Conservation (phyloP, 1,140 invertebrate genomes). For the Drosophila tropicalis region DNA sequence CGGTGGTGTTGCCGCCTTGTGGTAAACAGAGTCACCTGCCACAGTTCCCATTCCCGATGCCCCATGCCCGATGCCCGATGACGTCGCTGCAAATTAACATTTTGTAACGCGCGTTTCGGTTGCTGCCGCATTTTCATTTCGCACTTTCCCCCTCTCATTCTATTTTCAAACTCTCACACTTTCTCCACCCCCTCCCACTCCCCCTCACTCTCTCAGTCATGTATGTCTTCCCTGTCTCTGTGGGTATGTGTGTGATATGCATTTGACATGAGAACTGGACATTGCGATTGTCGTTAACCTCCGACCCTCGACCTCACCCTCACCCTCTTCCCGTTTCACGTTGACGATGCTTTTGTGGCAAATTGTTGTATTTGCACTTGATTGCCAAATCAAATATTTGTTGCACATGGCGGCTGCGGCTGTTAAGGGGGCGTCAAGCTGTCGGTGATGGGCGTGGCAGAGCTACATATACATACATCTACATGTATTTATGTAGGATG, state of each 20-base stretch:
- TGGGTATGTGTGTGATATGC: constrained; percentile 50
- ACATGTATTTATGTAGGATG: neutral
- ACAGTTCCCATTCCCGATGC: constrained; percentile 19
- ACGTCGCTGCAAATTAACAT: constrained; percentile 73
- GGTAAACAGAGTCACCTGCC: constrained; percentile 48
- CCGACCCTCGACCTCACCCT: neutral
- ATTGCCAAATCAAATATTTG: constrained; percentile 78
- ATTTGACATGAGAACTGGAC: constrained; percentile 52
- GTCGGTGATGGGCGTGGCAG: constrained; percentile 1
- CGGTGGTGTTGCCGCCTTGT: constrained; percentile 35
- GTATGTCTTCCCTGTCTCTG: constrained; percentile 18
- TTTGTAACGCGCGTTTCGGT: constrained; percentile 70
- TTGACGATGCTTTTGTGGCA: constrained; percentile 40
- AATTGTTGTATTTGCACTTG: constrained; percentile 75
- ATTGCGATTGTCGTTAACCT: constrained; percentile 45
- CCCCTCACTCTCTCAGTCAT: neutral
- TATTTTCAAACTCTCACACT: neutral
- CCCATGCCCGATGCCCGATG: constrained; percentile 15
- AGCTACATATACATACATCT: too few species aligned
- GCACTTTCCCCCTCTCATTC: constrained; percentile 37
- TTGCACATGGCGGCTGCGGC: constrained; percentile 15
- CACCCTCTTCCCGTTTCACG: neutral
- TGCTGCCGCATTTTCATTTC: constrained; percentile 65
- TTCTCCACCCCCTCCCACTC: neutral
- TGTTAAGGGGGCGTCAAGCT: neutral